Percentiles rank a stretch among this genome's conserved stretches.
phyloP scores from a whole-genome alignment of 2,797 vertebrate species.

The Dromococcyx pavoninus region DNA sequence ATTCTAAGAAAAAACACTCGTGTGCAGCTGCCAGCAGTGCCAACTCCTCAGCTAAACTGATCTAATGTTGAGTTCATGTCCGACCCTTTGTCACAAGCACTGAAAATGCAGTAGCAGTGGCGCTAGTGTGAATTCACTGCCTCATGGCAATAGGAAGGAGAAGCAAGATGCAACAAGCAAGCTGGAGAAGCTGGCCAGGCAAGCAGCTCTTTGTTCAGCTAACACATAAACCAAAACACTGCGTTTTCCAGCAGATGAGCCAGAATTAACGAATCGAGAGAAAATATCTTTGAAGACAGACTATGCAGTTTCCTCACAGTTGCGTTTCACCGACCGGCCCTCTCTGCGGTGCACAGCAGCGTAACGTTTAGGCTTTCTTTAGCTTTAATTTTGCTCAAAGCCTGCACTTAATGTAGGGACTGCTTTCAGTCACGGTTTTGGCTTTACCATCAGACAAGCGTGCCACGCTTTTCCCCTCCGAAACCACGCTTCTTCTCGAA shows the following conservation, averaged over 20 bases:
- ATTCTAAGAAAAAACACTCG: background rate
- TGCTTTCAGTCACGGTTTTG: background rate
- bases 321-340: background rate
- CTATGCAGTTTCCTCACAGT: accelerated
- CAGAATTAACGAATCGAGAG: background rate
- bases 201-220: background rate
- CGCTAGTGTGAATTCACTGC: background rate
- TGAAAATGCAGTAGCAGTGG: background rate
- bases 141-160: too few relatives aligned
- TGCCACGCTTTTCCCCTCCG: background rate
- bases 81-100: accelerated
- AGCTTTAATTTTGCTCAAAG: background rate
- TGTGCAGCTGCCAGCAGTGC: background rate
- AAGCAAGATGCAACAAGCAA: background rate
- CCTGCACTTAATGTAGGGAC: accelerated
- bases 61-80: accelerated
- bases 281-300: background rate
- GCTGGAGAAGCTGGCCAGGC: background rate
- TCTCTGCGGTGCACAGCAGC: accelerated
- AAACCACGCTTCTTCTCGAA: background rate
- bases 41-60: too few relatives aligned
- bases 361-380: accelerated
- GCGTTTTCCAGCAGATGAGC: background rate
- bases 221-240: background rate
- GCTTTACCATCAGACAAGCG: background rate